phyloP scores from a whole-genome alignment of 2,797 vertebrate genomes.

The Schizopygopsis pylzovi region DNA sequence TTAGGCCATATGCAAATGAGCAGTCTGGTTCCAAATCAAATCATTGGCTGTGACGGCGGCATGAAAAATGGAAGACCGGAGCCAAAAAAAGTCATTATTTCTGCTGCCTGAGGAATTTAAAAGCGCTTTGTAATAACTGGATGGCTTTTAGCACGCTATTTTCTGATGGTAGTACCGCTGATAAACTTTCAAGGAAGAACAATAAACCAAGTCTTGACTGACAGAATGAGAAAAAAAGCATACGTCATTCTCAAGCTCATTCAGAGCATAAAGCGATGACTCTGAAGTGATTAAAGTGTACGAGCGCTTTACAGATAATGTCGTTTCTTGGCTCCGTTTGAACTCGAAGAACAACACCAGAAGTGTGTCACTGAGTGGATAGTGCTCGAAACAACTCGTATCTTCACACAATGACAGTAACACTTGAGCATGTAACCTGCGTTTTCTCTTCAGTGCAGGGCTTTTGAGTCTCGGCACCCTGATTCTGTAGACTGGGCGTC shows the following conservation, averaged over 20 bases:
- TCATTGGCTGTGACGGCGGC: constrained; percentile 39
- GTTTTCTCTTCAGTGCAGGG: background rate
- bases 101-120: constrained; percentile 5
- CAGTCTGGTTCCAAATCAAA: constrained; percentile 49
- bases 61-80: constrained; percentile 54
- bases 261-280: constrained; percentile 18
- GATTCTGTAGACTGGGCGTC: constrained; percentile 29
- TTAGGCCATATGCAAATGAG: constrained; percentile 69
- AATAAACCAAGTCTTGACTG: constrained; percentile 39
- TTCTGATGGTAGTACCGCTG: constrained; percentile 14
- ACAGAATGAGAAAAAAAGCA: constrained; percentile 33
- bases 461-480: constrained; percentile 32
- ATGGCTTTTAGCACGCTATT: constrained; percentile 27
- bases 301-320: constrained; percentile 18
- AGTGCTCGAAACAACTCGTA: background rate
- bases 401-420: background rate
- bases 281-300: constrained; percentile 40
- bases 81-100: constrained; percentile 45
- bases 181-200: constrained; percentile 40
- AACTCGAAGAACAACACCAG: constrained; percentile 4
- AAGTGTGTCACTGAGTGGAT: background rate
- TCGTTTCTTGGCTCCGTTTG: constrained; percentile 10
- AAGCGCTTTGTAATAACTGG: constrained; percentile 40
- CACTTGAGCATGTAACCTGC: background rate
- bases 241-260: constrained; percentile 34